Conservation (phyloP, 2,797 vertebrate genomes). For the Pristis pectinata region DNA sequence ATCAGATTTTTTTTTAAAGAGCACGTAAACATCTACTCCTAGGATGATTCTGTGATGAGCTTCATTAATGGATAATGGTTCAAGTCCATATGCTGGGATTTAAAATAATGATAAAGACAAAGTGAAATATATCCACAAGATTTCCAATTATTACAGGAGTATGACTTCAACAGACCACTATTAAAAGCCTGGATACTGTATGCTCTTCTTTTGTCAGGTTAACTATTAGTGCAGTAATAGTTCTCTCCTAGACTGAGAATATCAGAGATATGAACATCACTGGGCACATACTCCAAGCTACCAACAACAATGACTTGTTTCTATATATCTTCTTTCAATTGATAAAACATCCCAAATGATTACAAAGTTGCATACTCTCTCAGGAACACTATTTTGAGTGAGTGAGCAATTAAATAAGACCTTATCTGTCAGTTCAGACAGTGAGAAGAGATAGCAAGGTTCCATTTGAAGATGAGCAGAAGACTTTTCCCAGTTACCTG, state of each 20-base stretch:
- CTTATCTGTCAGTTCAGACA: neutral
- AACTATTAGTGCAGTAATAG: neutral
- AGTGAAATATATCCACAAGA: too few relatives aligned
- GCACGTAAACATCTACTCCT: neutral
- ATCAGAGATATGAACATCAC: neutral
- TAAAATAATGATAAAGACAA: neutral
- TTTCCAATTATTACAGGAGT: neutral
- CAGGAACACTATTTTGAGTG: neutral
- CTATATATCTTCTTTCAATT: neutral
- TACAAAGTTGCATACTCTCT: neutral
- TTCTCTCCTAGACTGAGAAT: neutral
- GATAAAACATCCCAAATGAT: neutral
- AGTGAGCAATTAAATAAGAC: neutral
- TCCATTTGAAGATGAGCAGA: neutral
- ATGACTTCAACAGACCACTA: neutral
- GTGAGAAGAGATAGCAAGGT: neutral
- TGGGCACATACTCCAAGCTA: neutral
- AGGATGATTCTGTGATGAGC: neutral
- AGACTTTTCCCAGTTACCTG: neutral
- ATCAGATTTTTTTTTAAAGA: neutral
- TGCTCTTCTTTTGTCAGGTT: neutral
- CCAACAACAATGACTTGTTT: neutral
- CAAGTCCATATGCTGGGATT: neutral
- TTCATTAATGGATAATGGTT: neutral
- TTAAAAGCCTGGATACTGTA: neutral